A percentile compares a stretch with the other conserved stretches of the same genome.
These are phyloP conservation scores for Onthophagus taurus DNA, from an alignment of 1,140 invertebrate genomes.

Conservation along the genomic window DNA sequence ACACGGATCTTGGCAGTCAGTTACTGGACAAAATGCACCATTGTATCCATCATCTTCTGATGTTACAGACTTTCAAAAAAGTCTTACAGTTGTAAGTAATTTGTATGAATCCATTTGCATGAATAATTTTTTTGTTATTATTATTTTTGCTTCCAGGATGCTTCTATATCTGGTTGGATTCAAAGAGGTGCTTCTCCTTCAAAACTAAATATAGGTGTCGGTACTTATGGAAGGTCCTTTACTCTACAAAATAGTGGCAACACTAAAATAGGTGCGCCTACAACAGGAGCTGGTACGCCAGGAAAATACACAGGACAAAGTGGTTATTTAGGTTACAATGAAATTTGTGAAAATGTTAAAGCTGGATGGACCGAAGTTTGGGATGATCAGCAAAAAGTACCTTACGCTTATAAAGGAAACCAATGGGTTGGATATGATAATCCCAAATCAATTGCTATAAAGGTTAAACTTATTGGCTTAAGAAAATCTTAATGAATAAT, in stretches of 20 bases:
- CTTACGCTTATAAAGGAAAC: constrained; percentile 20
- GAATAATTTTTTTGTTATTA: background rate
- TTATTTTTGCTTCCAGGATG: constrained; percentile 20
- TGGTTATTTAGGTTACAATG: constrained; percentile 70
- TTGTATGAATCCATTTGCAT: background rate
- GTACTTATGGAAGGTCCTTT: constrained; percentile 56
- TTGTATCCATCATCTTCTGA: constrained; percentile 41
- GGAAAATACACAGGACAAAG: constrained; percentile 61
- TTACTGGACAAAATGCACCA: constrained; percentile 48
- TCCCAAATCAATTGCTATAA: constrained; percentile 14
- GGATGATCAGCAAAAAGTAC: constrained; percentile 8
- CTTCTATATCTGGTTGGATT: constrained; percentile 33
- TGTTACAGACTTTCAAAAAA: constrained; percentile 30
- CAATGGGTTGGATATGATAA: constrained; percentile 30
- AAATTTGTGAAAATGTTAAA: constrained; percentile 31
- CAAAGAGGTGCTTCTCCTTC: constrained; percentile 38
- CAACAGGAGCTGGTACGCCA: constrained; percentile 44
- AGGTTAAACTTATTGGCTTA: too few species aligned
- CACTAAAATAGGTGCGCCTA: constrained; percentile 43
- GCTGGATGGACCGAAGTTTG: constrained; percentile 18
- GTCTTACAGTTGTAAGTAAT: constrained; percentile 34
- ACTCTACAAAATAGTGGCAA: constrained; percentile 41
- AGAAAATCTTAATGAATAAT: background rate
- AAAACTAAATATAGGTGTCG: constrained; percentile 57
- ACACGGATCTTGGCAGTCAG: constrained; percentile 52